Evolutionary conservation across 2,888 invertebrate genomes (phyloP).

Genomic region (Branchinecta sandiegonensis): DNA sequence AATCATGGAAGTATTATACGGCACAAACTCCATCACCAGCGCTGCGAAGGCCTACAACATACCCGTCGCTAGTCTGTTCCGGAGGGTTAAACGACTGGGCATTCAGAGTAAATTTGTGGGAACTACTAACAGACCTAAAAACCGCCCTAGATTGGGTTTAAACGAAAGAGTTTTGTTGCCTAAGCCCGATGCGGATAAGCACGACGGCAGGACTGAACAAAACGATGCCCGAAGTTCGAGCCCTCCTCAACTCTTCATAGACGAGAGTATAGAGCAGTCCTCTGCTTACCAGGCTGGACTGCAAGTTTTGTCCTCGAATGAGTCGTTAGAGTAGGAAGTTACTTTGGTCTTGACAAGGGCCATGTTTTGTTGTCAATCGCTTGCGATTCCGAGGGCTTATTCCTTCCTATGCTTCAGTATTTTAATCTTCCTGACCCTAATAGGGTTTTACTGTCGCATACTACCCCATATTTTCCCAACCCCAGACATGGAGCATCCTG

Average conservation of each 20-base stretch:
- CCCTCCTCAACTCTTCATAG: not conserved
- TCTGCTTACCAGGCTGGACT: constrained; percentile 1
- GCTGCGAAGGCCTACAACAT: constrained; percentile 6
- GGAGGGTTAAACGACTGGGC: constrained; percentile 1
- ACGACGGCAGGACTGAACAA: too few species aligned
- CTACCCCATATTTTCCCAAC: too few species aligned
- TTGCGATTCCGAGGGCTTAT: too few species aligned
- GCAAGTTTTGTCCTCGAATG: not conserved
- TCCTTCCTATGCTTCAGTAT: too few species aligned
- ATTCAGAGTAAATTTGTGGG: constrained; percentile 8
- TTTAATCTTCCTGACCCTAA: too few species aligned
- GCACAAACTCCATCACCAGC: constrained; percentile 5
- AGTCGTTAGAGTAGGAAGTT: not conserved
- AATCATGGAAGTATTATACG: constrained; percentile 10
- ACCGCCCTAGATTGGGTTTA: not conserved
- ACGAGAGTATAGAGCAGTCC: not conserved
- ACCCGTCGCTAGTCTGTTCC: constrained; percentile 8
- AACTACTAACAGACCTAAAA: constrained; percentile 8
- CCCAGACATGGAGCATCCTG: too few species aligned
- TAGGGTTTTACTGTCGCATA: too few species aligned
- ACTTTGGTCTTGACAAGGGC: not conserved
- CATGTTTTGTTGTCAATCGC: too few species aligned
- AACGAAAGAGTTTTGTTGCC: not conserved
- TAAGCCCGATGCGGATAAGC: not conserved
- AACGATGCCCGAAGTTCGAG: not conserved